Base-by-base conservation (phyloP, 2,888 invertebrate species). In the Caenorhabditis auriculariae region DNA sequence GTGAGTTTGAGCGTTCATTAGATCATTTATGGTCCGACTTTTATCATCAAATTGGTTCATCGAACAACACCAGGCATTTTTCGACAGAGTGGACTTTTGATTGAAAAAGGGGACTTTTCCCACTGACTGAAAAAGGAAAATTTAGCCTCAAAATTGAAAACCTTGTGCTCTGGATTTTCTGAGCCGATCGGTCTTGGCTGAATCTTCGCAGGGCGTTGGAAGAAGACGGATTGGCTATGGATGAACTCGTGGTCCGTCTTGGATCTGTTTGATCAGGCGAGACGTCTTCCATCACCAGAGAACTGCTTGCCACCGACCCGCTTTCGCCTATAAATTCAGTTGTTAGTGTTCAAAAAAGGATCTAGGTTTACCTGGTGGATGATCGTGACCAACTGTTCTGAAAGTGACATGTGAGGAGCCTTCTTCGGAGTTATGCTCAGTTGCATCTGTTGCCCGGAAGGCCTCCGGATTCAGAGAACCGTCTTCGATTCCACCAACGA, bases 101-200 rank as follows among this genome's bases (percentile, higher is more conserved):
- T 12, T 12, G 17, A 15, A 4, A n/a, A n/a, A n/a, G n/a, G n/a
- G n/a, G n/a, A n/a, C n/a, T n/a, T n/a, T n/a, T n/a, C n/a, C n/a
- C n/a, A n/a, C n/a, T n/a, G n/a, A n/a, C n/a, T 3, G 6, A 15
- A 41, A 26, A 24, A 49, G 43, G 4, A 53, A 17, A 53, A 23
- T 19, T 27, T 45, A 17, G 17, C 17, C 24, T 12, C 12, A 29
- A 43, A 4, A 23, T 12, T 19, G 37, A 45, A 21, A 27, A 69
- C 72, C 72, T 56, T 9, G 73, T 68, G 28, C 66, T 66, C 26
- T 63, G 68, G 6, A 73, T 66, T 44, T 63, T 59, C 6, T 70
- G 73, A 0, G 67, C 67, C 7, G 61, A 60, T 27, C 73, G 39
- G 38, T 73, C 73, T 35, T 70, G 70, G 38, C 68, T 69, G 42